Conservation (phyloP, 92 coral and sea anemone species). For the Porites lobata region DNA sequence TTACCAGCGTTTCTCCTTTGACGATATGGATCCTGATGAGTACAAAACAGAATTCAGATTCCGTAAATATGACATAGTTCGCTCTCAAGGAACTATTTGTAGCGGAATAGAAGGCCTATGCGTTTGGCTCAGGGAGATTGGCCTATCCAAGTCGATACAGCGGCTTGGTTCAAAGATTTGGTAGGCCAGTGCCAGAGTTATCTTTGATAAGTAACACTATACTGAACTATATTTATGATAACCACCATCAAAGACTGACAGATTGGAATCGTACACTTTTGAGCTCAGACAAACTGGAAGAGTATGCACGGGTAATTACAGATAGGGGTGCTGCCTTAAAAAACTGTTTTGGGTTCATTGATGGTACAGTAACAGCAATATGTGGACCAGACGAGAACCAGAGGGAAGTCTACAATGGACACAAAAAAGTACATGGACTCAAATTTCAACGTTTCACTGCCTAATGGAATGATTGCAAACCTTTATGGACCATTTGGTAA, state of each 20-base stretch:
- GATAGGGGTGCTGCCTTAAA: no score
- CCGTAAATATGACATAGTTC: not conserved
- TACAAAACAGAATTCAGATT: no score
- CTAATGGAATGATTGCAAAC: constrained; percentile 38
- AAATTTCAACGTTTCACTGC: not conserved
- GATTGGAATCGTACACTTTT: constrained; percentile 46
- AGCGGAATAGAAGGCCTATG: constrained; percentile 31
- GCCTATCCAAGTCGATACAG: constrained; percentile 38
- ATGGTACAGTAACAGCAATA: no score
- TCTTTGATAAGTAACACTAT: constrained; percentile 29
- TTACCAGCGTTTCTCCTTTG: no score
- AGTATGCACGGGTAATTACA: not conserved
- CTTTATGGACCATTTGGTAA: constrained; percentile 41
- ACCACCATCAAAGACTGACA: constrained; percentile 47
- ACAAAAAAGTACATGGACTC: constrained; percentile 39
- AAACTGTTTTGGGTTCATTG: no score
- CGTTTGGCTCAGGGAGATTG: constrained; percentile 25
- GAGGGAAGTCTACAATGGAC: not conserved
- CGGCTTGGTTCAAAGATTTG: constrained; percentile 34
- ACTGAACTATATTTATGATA: constrained; percentile 35
- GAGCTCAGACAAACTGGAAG: constrained; percentile 33
- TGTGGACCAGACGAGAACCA: no score
- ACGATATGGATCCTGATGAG: no score
- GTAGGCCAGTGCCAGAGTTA: constrained; percentile 12
- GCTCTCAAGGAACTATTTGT: not conserved